Evolutionary conservation across 2,888 invertebrate genomes (phyloP).

Genomic region (Linyphia triangularis): DNA sequence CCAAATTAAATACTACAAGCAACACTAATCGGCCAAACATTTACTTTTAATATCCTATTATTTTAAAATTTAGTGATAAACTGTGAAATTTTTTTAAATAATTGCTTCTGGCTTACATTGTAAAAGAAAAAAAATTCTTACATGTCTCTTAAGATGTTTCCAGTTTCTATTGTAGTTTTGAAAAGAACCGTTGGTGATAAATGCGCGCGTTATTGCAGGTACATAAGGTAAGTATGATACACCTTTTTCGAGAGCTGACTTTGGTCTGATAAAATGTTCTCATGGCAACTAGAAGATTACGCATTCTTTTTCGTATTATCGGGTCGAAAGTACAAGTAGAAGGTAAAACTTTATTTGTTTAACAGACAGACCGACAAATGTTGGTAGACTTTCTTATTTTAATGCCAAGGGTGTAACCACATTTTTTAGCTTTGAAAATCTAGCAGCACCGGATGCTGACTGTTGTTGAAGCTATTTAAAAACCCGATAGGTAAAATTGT

Average conservation of each 20-base stretch:
- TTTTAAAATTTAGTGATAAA: neutral
- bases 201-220: constrained; percentile 50
- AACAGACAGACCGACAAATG: constrained; percentile 40
- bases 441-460: neutral
- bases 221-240: constrained; percentile 45
- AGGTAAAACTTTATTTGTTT: constrained; percentile 40
- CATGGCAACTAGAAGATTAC: constrained; percentile 59
- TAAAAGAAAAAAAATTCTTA: constrained; percentile 7
- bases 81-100: neutral
- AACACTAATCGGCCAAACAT: too few relatives aligned
- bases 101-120: neutral
- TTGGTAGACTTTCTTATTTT: constrained; percentile 17
- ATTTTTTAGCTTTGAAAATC: neutral
- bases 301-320: constrained; percentile 38
- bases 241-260: constrained; percentile 44
- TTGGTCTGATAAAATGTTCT: constrained; percentile 50
- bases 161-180: constrained; percentile 26
- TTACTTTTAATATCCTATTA: neutral
- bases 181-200: constrained; percentile 69
- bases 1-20: too few relatives aligned
- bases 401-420: constrained; percentile 14
- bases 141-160: constrained; percentile 32
- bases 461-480: neutral
- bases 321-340: constrained; percentile 73
- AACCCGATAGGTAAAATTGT: neutral